Evolutionary conservation across 1,140 invertebrate species (phyloP), one percentile per base, ranked within the genome.

Genomic region (Myzus persicae): DNA sequence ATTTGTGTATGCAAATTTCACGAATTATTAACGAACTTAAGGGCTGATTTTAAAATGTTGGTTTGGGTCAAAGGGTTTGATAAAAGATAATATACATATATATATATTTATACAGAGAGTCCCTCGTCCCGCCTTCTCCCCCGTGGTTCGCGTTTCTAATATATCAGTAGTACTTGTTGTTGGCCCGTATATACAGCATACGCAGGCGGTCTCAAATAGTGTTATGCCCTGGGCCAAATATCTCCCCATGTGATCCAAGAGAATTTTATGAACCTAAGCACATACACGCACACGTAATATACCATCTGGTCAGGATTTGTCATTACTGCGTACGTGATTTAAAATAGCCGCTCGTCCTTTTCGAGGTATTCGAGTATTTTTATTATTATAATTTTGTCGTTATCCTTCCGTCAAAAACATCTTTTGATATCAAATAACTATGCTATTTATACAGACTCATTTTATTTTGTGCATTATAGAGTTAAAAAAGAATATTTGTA

Each of bases 1-100:
- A 89, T 89, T 89, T 89, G 22, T 46, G 46, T 89, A 89, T 89
- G 87, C 51, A 89, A 89, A 89, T 89, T 89, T 89, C 5, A 9
- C 46, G 14, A 51, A 51, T 38, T 51, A 89, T 89, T 89, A 89
- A 89, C 46, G 87, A 89, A 51, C 87, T 89, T 48, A 88, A 44
- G 84, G 9, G 18, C 44, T 8, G 87, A 48, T 48, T 51, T 38
- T 38, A 38, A 89, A 89, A 51, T 24, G 46, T 89, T n/a, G 87
- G 46, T 51, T 51, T 51, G 20, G 46, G 44, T 89, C 87, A 89
- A 89, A 89, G 46, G 87, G 87, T 51, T 89, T 51, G 85, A 36
- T 51, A 46, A 88, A 88, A 87, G 9, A 44, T 4, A 8, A 3
- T 18, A 38, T 36, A 76, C 22, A 51, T 51, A 51, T 51, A 46